phyloP scores from a whole-genome alignment of 2,888 invertebrate species.

The Apoderus coryli region DNA sequence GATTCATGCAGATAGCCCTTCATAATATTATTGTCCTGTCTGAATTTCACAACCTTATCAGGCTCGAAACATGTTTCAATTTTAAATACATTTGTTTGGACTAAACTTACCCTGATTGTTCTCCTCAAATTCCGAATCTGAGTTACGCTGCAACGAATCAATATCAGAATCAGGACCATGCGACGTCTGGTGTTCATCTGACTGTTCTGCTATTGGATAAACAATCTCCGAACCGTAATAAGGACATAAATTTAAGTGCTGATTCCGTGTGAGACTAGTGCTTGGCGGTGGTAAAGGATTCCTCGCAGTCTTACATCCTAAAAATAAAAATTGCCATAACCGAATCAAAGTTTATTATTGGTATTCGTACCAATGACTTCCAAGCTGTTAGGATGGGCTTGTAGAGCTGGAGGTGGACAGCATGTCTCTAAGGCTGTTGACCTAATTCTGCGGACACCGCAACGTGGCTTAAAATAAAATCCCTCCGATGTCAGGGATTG shows the following conservation, averaged over 20 bases:
- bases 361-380: too few relatives aligned
- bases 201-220: slow-evolving; percentile 74
- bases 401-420: slow-evolving; percentile 50
- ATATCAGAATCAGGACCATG: slow-evolving; percentile 46
- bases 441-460: slow-evolving; percentile 51
- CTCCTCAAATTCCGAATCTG: slow-evolving; percentile 50
- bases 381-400: slow-evolving; percentile 69
- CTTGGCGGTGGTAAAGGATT: slow-evolving; percentile 60
- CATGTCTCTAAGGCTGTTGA: slow-evolving; percentile 58
- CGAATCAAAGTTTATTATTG: too few relatives aligned
- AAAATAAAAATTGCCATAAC: slow-evolving; percentile 2
- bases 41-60: neutral
- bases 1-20: too few relatives aligned
- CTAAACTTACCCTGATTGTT: slow-evolving; percentile 46
- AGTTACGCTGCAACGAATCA: slow-evolving; percentile 40
- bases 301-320: slow-evolving; percentile 35
- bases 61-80: neutral
- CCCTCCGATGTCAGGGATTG: slow-evolving; percentile 28
- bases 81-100: too few relatives aligned
- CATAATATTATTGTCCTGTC: too few relatives aligned
- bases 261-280: slow-evolving; percentile 52
- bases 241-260: slow-evolving; percentile 49
- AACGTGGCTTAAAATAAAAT: slow-evolving; percentile 28
- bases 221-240: slow-evolving; percentile 59
- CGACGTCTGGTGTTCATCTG: slow-evolving; percentile 60